Evolutionary conservation across 2,113 vertebrate species (phyloP).

Genomic region (Felis chaus): DNA sequence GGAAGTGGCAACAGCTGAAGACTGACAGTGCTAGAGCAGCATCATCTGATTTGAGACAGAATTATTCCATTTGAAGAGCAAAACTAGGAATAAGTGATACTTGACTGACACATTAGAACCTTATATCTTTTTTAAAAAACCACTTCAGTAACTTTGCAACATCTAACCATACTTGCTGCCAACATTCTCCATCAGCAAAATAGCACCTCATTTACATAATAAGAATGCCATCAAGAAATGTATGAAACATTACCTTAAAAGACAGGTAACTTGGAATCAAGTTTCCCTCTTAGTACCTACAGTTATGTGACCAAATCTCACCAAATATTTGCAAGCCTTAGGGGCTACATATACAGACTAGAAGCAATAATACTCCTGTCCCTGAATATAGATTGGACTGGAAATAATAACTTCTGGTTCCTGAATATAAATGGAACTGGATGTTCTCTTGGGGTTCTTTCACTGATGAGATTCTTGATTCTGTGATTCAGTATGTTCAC

Average conservation of each 20-base stretch:
- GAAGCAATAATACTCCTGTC: background rate
- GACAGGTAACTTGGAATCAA: background rate
- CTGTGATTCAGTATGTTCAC: background rate
- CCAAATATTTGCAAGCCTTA: background rate
- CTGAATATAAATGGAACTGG: background rate
- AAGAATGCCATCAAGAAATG: background rate
- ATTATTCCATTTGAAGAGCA: background rate
- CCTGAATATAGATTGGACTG: background rate
- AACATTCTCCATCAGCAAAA: background rate
- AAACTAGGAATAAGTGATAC: background rate
- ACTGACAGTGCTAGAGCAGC: background rate
- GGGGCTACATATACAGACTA: background rate
- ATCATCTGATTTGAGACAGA: background rate
- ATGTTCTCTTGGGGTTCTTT: background rate
- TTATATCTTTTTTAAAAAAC: background rate
- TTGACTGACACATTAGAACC: background rate
- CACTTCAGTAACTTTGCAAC: background rate
- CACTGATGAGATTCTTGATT: background rate
- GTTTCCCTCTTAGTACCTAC: background rate
- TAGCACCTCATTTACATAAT: background rate
- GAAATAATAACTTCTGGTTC: background rate
- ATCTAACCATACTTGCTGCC: background rate
- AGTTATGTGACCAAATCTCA: background rate
- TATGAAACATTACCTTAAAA: background rate
- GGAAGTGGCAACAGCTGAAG: background rate